Percentiles rank a stretch among this genome's conserved stretches.
Conservation (phyloP, 2,797 vertebrate genomes). For the Amblyraja radiata region DNA sequence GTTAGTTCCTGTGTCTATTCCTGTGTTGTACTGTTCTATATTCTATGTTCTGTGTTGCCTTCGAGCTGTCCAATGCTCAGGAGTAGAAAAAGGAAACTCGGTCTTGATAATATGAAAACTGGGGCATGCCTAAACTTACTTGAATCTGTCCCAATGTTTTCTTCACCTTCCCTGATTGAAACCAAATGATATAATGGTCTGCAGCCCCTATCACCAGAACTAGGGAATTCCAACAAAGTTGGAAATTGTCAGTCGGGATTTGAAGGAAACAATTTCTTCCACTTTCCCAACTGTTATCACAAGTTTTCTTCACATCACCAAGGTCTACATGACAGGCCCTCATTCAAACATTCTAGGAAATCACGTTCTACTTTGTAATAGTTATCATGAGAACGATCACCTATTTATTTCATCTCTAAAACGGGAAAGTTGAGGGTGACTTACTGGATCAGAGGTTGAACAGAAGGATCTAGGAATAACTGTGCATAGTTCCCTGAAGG, state of each 20-base stretch:
- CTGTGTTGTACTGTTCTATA: too few species aligned
- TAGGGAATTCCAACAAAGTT: background rate
- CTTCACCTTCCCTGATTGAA: background rate
- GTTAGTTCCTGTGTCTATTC: too few species aligned
- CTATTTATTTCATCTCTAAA: background rate
- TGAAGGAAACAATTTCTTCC: background rate
- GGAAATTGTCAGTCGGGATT: too few species aligned
- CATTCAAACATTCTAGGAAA: background rate
- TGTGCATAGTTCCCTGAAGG: too few species aligned
- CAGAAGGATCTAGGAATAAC: too few species aligned
- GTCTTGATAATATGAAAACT: background rate
- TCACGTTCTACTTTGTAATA: background rate
- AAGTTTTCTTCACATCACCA: background rate
- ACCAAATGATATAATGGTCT: background rate
- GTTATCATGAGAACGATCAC: background rate
- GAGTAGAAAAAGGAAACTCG: background rate
- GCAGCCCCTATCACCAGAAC: background rate
- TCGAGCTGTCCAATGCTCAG: background rate
- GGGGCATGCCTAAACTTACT: too few species aligned
- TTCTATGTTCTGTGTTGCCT: background rate
- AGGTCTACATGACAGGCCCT: background rate
- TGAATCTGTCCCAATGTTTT: too few species aligned
- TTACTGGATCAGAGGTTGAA: background rate
- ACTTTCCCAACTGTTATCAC: background rate
- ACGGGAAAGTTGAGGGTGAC: background rate